Evolutionary conservation across 37 sponge, comb jelly and placozoan genomes (phyloP).

Genomic region (Chondrosia reniformis): DNA sequence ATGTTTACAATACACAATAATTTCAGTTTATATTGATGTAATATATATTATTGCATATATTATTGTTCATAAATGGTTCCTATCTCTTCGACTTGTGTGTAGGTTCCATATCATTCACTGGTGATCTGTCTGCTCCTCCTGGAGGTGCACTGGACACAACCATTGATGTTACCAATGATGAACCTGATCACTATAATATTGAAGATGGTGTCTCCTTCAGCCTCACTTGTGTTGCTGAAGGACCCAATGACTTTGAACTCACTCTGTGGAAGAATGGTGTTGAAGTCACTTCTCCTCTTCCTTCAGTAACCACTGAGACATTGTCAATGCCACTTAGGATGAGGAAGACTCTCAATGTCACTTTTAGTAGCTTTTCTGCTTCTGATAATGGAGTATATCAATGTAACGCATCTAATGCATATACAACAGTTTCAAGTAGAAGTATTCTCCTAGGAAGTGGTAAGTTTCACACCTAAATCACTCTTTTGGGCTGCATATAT

Average conservation of each 20-base stretch:
- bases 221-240: not conserved
- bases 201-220: not conserved
- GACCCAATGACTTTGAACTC: conserved; percentile 3
- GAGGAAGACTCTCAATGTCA: not conserved
- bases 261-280: not conserved
- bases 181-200: conserved; percentile 5
- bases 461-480: no score
- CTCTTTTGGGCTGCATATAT: no score
- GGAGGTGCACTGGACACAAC: conserved; percentile 6
- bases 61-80: no score
- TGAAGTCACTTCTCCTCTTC: not conserved
- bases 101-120: not conserved
- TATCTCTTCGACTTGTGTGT: not conserved
- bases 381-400: not conserved
- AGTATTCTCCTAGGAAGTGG: conserved; percentile 7
- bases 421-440: not conserved
- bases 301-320: not conserved
- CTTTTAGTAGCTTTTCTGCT: not conserved
- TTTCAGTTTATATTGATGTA: no score
- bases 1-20: no score
- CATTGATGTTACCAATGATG: not conserved
- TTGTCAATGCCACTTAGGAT: not conserved
- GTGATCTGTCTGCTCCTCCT: conserved; percentile 17
- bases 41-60: no score
- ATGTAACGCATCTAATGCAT: not conserved